A percentile compares a stretch with the other conserved stretches of the same genome.
Conservation (phyloP, 2,888 invertebrate genomes). For the Allacma fusca region DNA sequence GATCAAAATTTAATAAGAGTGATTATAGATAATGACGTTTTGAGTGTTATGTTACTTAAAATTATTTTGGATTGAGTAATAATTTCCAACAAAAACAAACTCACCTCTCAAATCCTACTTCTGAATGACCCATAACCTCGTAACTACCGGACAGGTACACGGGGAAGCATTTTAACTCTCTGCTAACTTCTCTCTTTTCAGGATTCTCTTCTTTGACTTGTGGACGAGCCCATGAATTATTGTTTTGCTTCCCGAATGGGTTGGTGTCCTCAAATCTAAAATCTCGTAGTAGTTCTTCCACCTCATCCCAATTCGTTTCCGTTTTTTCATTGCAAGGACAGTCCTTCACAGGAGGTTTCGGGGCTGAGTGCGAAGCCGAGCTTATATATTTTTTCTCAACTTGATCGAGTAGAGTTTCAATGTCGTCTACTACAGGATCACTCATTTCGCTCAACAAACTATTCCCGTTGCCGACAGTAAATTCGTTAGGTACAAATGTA, state of each 20-base stretch:
- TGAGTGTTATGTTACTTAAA: no score
- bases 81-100: no score
- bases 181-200: not conserved
- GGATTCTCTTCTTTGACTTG: slow-evolving; percentile 25
- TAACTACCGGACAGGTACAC: slow-evolving; percentile 56
- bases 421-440: slow-evolving; percentile 46
- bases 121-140: slow-evolving; percentile 53
- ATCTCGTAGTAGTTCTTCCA: slow-evolving; percentile 57
- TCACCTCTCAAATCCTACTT: slow-evolving; percentile 56
- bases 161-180: slow-evolving; percentile 50
- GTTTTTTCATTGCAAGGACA: slow-evolving; percentile 54
- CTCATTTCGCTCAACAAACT: not conserved
- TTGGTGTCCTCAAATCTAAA: slow-evolving; percentile 57
- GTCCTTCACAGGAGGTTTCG: slow-evolving; percentile 44
- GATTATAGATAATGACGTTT: no score
- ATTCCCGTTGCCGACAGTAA: no score
- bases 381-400: slow-evolving; percentile 54
- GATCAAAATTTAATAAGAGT: not conserved
- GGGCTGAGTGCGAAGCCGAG: slow-evolving; percentile 32
- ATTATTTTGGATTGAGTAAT: no score
- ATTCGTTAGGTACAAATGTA: no score
- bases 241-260: slow-evolving; percentile 56
- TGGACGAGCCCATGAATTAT: slow-evolving; percentile 54
- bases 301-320: slow-evolving; percentile 58
- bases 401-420: slow-evolving; percentile 55